phyloP scores from a whole-genome alignment of 2,888 invertebrate species.

The Bruchidius siliquastri region DNA sequence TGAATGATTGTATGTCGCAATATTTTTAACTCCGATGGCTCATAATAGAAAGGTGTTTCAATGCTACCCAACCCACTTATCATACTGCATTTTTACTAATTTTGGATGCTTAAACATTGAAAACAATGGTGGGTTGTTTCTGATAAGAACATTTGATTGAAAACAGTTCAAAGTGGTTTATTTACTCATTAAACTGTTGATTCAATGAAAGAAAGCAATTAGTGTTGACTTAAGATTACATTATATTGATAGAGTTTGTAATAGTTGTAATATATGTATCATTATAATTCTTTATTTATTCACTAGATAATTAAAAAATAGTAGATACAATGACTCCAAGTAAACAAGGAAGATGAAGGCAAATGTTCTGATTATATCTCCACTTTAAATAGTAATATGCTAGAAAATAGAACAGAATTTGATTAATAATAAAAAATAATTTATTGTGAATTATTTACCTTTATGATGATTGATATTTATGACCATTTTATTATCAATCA shows the following conservation, averaged over 20 bases:
- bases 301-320: neutral
- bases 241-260: neutral
- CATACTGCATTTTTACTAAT: neutral
- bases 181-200: constrained; percentile 6
- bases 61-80: neutral
- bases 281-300: neutral
- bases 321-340: neutral
- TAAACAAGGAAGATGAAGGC: neutral
- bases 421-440: too few species aligned
- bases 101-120: neutral
- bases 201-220: constrained; percentile 7
- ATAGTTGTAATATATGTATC: neutral
- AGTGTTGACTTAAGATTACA: neutral
- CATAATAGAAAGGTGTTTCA: constrained; percentile 13
- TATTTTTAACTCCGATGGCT: constrained; percentile 10
- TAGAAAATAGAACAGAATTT: too few species aligned
- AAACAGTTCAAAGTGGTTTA: constrained; percentile 1
- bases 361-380: too few species aligned
- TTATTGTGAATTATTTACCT: too few species aligned
- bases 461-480: too few species aligned
- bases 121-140: constrained; percentile 6
- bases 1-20: constrained; percentile 8
- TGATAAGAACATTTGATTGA: neutral
- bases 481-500: too few species aligned
- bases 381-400: too few species aligned